phyloP scores from a whole-genome alignment of 2,797 vertebrate genomes.

The Melanotaenia boesemani region DNA sequence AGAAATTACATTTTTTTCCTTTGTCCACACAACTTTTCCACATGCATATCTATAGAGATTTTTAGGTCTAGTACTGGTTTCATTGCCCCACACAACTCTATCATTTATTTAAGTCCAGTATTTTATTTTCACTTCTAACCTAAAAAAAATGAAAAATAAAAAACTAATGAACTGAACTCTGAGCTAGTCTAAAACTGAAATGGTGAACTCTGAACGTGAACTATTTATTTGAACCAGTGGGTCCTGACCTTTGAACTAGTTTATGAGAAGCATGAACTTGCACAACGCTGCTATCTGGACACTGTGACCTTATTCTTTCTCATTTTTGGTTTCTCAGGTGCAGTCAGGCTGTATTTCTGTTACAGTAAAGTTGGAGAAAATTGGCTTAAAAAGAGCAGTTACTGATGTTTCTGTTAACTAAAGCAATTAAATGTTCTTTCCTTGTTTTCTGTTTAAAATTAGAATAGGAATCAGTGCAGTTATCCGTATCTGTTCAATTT shows the following conservation, averaged over 20 bases:
- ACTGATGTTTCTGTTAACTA: slow-evolving; percentile 9
- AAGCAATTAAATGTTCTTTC: slow-evolving; percentile 33
- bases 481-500: slow-evolving; percentile 63
- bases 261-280: no score
- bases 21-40: neutral
- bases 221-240: no score
- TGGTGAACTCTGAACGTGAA: no score
- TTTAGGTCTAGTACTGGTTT: neutral
- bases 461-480: slow-evolving; percentile 66
- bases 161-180: neutral
- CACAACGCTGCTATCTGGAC: neutral
- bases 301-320: neutral
- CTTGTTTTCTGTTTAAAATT: slow-evolving; percentile 61
- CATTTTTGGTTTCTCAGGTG: slow-evolving; percentile 24
- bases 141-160: neutral
- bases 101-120: neutral
- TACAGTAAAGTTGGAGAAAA: slow-evolving; percentile 9
- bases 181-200: neutral
- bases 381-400: slow-evolving; percentile 8
- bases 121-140: neutral
- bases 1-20: neutral
- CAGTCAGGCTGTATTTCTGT: neutral
- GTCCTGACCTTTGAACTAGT: no score
- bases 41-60: neutral
- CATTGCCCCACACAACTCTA: neutral